These are phyloP conservation scores for Drosophila sechellia DNA, from an alignment of 1,140 invertebrate species.

Conservation along the genomic window DNA sequence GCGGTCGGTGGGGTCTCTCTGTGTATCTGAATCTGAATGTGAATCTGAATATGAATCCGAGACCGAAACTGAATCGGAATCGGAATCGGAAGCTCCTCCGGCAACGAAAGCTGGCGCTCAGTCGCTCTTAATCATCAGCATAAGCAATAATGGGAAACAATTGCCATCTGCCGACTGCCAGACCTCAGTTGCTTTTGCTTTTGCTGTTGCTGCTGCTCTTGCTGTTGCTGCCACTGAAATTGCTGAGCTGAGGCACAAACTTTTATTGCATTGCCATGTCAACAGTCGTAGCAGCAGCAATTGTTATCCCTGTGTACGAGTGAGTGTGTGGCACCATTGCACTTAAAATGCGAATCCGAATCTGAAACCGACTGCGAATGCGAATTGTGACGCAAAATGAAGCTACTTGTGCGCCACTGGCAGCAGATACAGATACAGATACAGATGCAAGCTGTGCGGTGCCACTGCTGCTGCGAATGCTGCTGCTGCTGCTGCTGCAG, in stretches of 20 bases:
- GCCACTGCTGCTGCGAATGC: constrained; percentile 45
- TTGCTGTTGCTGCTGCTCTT: constrained; percentile 7
- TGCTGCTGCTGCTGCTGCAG: constrained; percentile 52
- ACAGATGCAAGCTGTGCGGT: constrained; percentile 31
- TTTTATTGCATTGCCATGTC: constrained; percentile 83
- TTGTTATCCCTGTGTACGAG: constrained; percentile 63
- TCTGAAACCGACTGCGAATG: constrained; percentile 49
- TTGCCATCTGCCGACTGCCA: constrained; percentile 61
- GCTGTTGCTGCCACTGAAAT: constrained; percentile 57
- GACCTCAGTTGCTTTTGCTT: constrained; percentile 7
- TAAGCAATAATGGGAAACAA: constrained; percentile 81
- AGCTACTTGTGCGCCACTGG: constrained; percentile 77
- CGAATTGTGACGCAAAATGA: constrained; percentile 80
- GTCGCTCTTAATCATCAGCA: constrained; percentile 79
- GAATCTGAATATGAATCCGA: constrained; percentile 2
- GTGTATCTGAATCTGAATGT: constrained; percentile 4
- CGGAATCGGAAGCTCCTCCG: constrained; percentile 20
- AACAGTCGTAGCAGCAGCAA: constrained; percentile 61
- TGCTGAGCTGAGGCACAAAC: constrained; percentile 66
- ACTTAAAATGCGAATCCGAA: constrained; percentile 75
- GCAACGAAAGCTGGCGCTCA: constrained; percentile 36
- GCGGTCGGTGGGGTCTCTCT: constrained; percentile 33
- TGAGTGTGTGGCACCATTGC: constrained; percentile 42
- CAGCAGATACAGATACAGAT: constrained; percentile 16
- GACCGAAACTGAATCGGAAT: constrained; percentile 1